Conservation (phyloP, 2,888 invertebrate genomes). For the Drosophila stalkeri region DNA sequence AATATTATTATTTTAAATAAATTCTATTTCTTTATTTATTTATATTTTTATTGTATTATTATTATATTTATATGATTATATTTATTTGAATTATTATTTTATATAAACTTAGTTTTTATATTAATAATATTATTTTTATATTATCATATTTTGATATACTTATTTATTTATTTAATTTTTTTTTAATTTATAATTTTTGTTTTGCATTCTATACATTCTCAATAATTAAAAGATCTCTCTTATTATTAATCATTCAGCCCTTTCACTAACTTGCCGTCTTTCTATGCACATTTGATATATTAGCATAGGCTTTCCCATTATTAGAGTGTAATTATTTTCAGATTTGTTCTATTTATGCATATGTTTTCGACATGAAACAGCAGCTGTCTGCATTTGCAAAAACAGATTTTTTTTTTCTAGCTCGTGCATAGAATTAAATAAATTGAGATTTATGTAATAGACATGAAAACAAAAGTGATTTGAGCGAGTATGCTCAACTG, state of each 20-base stretch:
- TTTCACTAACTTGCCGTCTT: neutral
- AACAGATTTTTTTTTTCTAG: neutral
- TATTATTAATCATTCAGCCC: too few species aligned
- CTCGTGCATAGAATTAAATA: slow-evolving; percentile 46
- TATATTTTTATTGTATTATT: too few species aligned
- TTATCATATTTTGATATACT: too few species aligned
- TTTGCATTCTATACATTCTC: neutral
- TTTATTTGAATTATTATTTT: too few species aligned
- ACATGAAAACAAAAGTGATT: slow-evolving; percentile 9
- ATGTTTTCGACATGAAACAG: slow-evolving; percentile 7
- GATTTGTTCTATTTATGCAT: neutral
- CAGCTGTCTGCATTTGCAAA: slow-evolving; percentile 45
- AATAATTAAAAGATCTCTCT: too few species aligned
- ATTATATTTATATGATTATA: too few species aligned
- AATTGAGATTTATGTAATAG: slow-evolving; percentile 43
- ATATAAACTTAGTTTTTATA: too few species aligned
- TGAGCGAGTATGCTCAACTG: neutral
- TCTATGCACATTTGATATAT: neutral
- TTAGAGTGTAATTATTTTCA: slow-evolving; percentile 6
- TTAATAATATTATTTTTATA: too few species aligned
- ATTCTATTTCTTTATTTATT: too few species aligned
- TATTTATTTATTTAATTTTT: too few species aligned
- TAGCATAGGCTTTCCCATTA: neutral
- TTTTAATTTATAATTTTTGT: neutral
- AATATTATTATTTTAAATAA: too few species aligned